Percentiles rank a stretch among this genome's conserved stretches.
These are phyloP conservation scores for Nasonovia ribisnigri DNA, from an alignment of 2,888 invertebrate genomes.

Conservation along the genomic window DNA sequence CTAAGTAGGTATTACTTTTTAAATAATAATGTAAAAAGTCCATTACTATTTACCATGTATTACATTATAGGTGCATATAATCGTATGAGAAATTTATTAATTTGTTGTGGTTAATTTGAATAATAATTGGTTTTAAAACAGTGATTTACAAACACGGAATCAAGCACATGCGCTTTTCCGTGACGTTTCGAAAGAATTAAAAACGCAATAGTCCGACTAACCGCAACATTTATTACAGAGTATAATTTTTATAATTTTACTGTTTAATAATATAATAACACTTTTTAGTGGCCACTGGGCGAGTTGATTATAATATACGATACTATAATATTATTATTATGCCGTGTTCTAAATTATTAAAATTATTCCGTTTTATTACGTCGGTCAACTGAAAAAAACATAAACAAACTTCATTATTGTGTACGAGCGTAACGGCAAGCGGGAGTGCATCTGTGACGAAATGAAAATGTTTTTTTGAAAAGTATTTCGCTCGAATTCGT, in stretches of 20 bases:
- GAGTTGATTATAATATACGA: not conserved
- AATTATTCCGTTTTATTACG: not conserved
- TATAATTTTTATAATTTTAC: not conserved
- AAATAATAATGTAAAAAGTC: not conserved
- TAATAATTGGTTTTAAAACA: not conserved
- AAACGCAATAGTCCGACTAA: not conserved
- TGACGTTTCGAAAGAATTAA: not conserved
- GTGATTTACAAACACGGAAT: not conserved
- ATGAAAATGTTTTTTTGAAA: not conserved
- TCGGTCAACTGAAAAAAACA: not conserved
- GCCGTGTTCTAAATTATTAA: not conserved
- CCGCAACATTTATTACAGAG: not conserved
- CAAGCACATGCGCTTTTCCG: not conserved
- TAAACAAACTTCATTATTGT: not conserved
- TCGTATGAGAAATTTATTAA: not conserved
- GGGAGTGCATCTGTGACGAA: not conserved
- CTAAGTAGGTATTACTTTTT: not conserved
- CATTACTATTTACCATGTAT: not conserved
- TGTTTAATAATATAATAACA: not conserved
- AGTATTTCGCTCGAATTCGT: not conserved
- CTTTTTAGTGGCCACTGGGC: not conserved
- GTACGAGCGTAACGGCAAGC: too few relatives aligned
- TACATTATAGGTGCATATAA: not conserved
- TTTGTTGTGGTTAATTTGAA: not conserved
- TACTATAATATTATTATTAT: not conserved